Evolutionary conservation across 2,797 vertebrate species (phyloP).

Genomic region (Australoheros facetus): DNA sequence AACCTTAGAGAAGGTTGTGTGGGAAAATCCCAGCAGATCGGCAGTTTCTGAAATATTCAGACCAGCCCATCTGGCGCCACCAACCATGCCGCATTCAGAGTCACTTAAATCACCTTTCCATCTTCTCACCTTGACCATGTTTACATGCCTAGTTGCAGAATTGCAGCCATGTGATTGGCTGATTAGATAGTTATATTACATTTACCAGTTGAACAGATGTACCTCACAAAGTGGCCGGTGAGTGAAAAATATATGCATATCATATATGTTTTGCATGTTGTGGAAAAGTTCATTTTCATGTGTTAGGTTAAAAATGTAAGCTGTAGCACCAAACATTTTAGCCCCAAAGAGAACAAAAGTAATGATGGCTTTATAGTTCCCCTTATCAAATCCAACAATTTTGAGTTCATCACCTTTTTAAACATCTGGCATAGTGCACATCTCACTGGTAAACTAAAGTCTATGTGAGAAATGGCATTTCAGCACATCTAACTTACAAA

Average conservation of each 20-base stretch:
- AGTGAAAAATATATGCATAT: background rate
- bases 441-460: background rate
- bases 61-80: background rate
- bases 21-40: background rate
- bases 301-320: background rate
- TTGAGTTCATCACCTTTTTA: background rate
- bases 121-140: background rate
- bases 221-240: no score
- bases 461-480: background rate
- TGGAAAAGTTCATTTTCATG: background rate
- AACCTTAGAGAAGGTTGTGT: background rate
- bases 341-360: background rate
- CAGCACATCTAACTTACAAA: background rate
- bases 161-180: background rate
- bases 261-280: background rate
- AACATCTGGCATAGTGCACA: background rate
- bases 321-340: background rate
- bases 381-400: background rate
- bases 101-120: background rate
- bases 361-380: background rate
- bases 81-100: background rate
- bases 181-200: no score
- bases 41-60: background rate
- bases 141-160: background rate
- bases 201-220: no score